Percentiles rank a stretch among this genome's conserved stretches.
phyloP scores from a whole-genome alignment of 2,113 vertebrate species.

The Reinhardtius hippoglossoides region DNA sequence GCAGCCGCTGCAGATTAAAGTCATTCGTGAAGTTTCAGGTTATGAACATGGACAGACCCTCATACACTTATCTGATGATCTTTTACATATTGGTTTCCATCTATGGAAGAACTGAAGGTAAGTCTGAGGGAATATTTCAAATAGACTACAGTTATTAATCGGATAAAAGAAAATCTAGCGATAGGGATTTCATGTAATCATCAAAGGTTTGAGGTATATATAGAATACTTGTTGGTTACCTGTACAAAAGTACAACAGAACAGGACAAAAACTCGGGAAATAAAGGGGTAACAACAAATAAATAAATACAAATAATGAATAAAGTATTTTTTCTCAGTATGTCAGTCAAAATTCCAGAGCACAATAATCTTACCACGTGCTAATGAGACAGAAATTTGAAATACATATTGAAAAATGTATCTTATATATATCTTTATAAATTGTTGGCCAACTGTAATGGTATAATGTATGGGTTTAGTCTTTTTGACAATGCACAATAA shows the following conservation, averaged over 20 bases:
- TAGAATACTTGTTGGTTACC: no score
- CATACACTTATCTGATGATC: slow-evolving; percentile 13
- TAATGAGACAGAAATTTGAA: no score
- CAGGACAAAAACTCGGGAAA: no score
- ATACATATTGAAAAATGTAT: neutral
- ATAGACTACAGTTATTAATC: neutral
- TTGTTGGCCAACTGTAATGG: no score
- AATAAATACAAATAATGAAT: no score
- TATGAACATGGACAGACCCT: slow-evolving; percentile 10
- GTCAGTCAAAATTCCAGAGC: no score
- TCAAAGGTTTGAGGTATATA: no score
- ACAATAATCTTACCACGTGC: no score
- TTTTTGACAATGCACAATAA: neutral
- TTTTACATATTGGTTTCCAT: slow-evolving; percentile 13
- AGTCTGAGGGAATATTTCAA: neutral
- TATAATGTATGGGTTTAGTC: neutral
- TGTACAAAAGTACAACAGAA: no score
- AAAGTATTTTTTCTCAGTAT: no score
- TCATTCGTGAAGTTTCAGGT: neutral
- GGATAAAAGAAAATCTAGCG: neutral
- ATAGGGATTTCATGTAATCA: neutral
- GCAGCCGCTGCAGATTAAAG: neutral
- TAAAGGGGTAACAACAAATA: no score
- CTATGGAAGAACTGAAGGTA: slow-evolving; percentile 36
- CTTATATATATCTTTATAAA: neutral